Evolutionary conservation across 2,113 vertebrate species (phyloP).

Genomic region (Tragelaphus scriptus): DNA sequence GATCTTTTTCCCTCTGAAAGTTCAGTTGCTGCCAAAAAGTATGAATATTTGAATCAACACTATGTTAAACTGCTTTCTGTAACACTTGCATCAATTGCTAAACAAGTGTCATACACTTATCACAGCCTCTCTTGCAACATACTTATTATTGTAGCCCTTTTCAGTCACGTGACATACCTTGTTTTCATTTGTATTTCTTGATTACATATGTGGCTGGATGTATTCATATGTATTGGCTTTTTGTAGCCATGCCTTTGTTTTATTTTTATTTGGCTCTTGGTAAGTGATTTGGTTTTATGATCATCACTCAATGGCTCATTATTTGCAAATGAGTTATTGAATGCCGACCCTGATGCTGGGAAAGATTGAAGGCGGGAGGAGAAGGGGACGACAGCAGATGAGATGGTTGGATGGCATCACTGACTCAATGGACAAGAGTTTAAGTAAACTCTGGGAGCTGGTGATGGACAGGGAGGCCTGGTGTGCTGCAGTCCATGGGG

Average conservation of each 20-base stretch:
- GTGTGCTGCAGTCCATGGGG: not conserved
- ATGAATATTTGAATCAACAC: not conserved
- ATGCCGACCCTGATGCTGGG: fast-evolving
- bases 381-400: not conserved
- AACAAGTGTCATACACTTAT: not conserved
- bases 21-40: not conserved
- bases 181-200: not conserved
- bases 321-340: not conserved
- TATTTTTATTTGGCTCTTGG: not conserved
- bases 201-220: not conserved
- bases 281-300: not conserved
- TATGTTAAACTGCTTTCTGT: not conserved
- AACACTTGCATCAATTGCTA: not conserved
- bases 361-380: not conserved
- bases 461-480: not conserved
- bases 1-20: not conserved
- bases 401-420: not conserved
- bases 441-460: not conserved
- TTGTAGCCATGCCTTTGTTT: not conserved
- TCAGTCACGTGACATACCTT: not conserved
- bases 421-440: not conserved
- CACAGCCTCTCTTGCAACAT: not conserved
- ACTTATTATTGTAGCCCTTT: not conserved
- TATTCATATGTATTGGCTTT: not conserved
- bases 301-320: not conserved